Conservation (phyloP, 2,113 vertebrate species). For the Myxocyprinus asiaticus region DNA sequence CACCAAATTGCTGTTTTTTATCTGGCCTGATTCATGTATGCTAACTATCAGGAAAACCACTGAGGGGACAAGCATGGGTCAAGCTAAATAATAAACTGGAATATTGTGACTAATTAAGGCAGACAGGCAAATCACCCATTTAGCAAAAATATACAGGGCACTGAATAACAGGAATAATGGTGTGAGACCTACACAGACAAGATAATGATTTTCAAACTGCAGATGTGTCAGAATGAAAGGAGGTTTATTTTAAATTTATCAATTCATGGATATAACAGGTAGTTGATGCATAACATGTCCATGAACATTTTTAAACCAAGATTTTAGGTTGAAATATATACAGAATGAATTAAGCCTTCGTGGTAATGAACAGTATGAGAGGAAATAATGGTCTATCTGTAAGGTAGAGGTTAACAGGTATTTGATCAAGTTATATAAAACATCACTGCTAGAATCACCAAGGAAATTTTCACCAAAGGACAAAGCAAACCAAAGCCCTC, state of each 20-base stretch:
- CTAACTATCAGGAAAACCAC: not conserved
- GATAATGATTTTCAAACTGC: no score
- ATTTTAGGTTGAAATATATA: no score
- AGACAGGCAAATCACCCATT: conserved; percentile 9
- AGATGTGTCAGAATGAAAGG: no score
- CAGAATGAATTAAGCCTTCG: no score
- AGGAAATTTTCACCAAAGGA: not conserved
- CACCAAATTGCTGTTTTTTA: not conserved
- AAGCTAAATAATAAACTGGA: conserved; percentile 19
- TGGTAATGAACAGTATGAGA: no score
- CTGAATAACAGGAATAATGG: not conserved
- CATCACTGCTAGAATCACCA: not conserved
- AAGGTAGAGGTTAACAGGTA: not conserved
- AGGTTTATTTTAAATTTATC: no score
- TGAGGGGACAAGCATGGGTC: conserved; percentile 4
- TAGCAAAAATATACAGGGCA: conserved; percentile 6
- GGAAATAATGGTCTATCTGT: not conserved
- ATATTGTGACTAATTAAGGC: not conserved
- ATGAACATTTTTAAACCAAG: no score
- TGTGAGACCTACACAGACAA: no score
- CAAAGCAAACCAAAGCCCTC: not conserved
- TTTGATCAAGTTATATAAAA: not conserved
- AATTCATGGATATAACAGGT: no score
- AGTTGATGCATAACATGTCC: no score
- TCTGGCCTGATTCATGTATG: not conserved